A percentile compares a stretch with the other conserved stretches of the same genome.
These are phyloP conservation scores for Allophyes oxyacanthae DNA, from an alignment of 2,888 invertebrate species.

Conservation along the genomic window DNA sequence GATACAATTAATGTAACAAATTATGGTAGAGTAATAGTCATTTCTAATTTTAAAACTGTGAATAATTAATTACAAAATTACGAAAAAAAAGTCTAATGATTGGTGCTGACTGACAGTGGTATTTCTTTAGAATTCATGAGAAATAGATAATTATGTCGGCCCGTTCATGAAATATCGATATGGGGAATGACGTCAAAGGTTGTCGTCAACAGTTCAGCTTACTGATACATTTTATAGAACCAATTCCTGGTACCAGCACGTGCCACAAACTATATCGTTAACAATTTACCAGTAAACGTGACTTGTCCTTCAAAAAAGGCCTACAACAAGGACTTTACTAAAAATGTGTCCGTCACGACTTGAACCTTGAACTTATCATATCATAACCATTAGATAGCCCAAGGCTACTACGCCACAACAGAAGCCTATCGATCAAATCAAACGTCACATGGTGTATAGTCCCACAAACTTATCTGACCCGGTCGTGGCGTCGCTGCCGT, in stretches of 20 bases:
- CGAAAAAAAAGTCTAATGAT: too few species aligned
- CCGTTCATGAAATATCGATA: constrained; percentile 1
- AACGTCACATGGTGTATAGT: constrained; percentile 47
- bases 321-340: constrained; percentile 29
- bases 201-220: too few species aligned
- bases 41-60: too few species aligned
- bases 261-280: constrained; percentile 25
- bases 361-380: constrained; percentile 74
- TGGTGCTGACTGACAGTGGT: background rate
- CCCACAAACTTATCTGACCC: too few species aligned
- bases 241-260: constrained; percentile 39
- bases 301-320: constrained; percentile 31
- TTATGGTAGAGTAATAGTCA: too few species aligned
- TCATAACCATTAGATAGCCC: constrained; percentile 57
- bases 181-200: constrained; percentile 5
- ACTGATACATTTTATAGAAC: constrained; percentile 14
- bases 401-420: constrained; percentile 63
- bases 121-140: too few species aligned
- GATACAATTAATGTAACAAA: too few species aligned
- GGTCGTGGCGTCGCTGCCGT: too few species aligned
- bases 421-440: constrained; percentile 66
- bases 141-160: too few species aligned
- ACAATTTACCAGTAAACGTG: constrained; percentile 44
- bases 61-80: too few species aligned
- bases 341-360: constrained; percentile 50